Percentiles rank a stretch among this genome's conserved stretches.
Evolutionary conservation across 2,888 invertebrate species (phyloP).

Genomic region (Amaurobius ferox): DNA sequence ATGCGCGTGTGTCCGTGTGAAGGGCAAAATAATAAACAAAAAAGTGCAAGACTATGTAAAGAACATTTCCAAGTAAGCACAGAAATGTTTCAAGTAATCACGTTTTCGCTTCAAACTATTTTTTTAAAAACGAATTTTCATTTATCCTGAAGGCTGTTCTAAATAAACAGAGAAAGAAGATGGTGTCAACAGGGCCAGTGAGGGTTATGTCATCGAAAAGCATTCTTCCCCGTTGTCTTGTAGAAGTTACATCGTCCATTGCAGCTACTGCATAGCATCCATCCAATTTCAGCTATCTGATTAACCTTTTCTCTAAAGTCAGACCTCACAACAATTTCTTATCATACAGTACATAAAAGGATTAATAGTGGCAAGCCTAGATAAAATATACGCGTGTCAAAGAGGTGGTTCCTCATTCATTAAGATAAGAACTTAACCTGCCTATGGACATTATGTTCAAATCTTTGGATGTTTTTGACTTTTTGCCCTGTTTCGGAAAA

Average conservation of each 20-base stretch:
- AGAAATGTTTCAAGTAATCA: too few relatives aligned
- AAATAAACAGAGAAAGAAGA: neutral
- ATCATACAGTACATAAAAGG: slow-evolving; percentile 39
- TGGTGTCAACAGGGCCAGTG: neutral
- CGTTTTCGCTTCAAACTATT: too few relatives aligned
- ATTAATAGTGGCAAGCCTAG: slow-evolving; percentile 57
- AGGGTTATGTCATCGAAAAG: slow-evolving; percentile 26
- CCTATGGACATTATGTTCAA: slow-evolving; percentile 27
- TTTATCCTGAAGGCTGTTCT: neutral
- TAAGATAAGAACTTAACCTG: slow-evolving; percentile 50
- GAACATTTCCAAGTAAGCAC: too few relatives aligned
- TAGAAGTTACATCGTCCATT: slow-evolving; percentile 13
- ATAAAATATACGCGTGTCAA: slow-evolving; percentile 46
- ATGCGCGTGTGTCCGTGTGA: too few relatives aligned
- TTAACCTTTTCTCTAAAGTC: slow-evolving; percentile 35
- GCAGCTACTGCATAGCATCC: slow-evolving; percentile 50
- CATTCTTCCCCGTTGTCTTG: neutral
- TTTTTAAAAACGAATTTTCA: too few relatives aligned
- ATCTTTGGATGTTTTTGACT: slow-evolving; percentile 39
- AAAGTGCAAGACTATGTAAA: too few relatives aligned
- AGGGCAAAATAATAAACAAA: too few relatives aligned
- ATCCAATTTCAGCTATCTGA: slow-evolving; percentile 51
- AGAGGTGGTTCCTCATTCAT: slow-evolving; percentile 56
- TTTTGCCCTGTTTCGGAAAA: slow-evolving; percentile 46
- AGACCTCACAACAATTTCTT: slow-evolving; percentile 58